phyloP scores from a whole-genome alignment of 2,113 vertebrate species.

The Saguinus midas region DNA sequence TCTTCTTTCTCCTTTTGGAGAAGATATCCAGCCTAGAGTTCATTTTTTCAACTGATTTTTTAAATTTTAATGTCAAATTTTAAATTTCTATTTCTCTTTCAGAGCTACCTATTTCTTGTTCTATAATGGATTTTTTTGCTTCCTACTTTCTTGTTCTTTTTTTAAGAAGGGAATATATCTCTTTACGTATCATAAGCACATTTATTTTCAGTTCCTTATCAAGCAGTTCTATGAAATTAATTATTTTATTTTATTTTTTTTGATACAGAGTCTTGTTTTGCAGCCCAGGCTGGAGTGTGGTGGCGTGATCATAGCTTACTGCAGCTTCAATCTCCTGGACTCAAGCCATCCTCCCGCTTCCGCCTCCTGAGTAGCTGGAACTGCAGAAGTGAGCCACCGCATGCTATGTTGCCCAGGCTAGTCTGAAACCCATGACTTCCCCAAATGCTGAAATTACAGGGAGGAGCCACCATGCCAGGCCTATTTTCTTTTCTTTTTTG shows the following conservation, averaged over 20 bases:
- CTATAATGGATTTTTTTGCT: not conserved
- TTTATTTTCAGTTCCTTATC: slow-evolving; percentile 12
- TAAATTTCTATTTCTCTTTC: not conserved
- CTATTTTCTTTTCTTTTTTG: no score
- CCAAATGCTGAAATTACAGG: no score
- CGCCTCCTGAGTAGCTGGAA: not conserved
- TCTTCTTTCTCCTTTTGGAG: not conserved
- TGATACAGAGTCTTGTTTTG: not conserved
- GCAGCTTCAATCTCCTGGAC: not conserved
- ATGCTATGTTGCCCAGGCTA: no score
- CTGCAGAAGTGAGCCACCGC: not conserved
- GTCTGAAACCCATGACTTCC: no score
- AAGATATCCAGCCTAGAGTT: not conserved
- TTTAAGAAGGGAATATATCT: not conserved
- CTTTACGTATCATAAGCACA: not conserved
- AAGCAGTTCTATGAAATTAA: not conserved
- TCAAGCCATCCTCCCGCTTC: not conserved
- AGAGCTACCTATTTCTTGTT: not conserved
- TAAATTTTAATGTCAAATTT: not conserved
- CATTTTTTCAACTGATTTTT: not conserved
- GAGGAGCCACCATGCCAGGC: no score
- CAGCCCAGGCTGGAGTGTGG: not conserved
- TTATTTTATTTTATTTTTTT: no score
- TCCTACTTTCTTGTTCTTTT: not conserved
- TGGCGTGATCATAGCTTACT: not conserved